Base-by-base conservation (phyloP, 1,140 invertebrate species). In the Drepana arcuata region DNA sequence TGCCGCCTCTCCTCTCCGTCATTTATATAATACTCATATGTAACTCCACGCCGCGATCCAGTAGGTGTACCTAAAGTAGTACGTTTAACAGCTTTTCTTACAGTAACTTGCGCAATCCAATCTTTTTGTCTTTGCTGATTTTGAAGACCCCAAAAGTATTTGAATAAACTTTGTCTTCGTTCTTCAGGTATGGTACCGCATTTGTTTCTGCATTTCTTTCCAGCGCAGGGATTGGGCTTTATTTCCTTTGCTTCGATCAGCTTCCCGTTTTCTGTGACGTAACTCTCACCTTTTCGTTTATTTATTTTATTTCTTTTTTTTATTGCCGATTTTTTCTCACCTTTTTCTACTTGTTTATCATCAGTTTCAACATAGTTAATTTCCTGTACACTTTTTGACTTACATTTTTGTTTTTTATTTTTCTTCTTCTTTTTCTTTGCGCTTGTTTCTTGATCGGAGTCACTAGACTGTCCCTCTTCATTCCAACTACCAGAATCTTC, bases 11-110 rank as follows among this genome's bases (percentile, higher is more conserved):
- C 38, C 18, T 48, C 45, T 16, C 38, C 45, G 24, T 48, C 45
- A 15, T 41, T 48, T 26, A 48, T 41, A 16, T 9, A 41, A 23
- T 48, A 48, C 3, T 27, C 11, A 29, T 31, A 46, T n/a, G 26
- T 30, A 12, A n/a, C n/a, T n/a, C n/a, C n/a, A n/a, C n/a, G n/a
- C n/a, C 16, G 3, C n/a, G 16, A 12, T 10, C 18, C 23, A 2
- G 7, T 16, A 16, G 12, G 6, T 7, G 24, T 23, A 6, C n/a
- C 28, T 2, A 16, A 5, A 21, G 27, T 25, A 18, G 21, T 44
- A 9, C 18, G 21, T 44, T 29, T 44, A 4, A 37, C 11, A 9
- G 2, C 16, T n/a, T 14, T 32, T 29, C 33, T 44, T 27, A 11
- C 14, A 7, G 31, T 11, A 6, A 13, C 7, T 13, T 10, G 6